Percentiles rank a stretch among this genome's conserved stretches.
Conservation (phyloP, 2,797 vertebrate genomes). For the Perodicticus potto region DNA sequence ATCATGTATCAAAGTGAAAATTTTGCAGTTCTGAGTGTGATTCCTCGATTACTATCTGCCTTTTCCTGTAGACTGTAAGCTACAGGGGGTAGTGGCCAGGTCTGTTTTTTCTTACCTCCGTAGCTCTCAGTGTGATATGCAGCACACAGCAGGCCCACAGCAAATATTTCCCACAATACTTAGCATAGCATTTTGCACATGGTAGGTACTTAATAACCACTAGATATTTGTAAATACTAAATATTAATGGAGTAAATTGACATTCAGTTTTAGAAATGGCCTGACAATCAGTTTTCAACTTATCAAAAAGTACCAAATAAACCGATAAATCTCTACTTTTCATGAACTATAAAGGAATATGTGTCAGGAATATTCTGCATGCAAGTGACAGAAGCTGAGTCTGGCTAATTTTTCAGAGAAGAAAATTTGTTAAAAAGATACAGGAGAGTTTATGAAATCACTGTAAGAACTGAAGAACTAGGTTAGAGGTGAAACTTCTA, state of each 20-base stretch:
- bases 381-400: neutral
- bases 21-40: slow-evolving; percentile 22
- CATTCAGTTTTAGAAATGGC: neutral
- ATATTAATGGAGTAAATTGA: slow-evolving; percentile 6
- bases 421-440: neutral
- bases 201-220: neutral
- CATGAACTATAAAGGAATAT: neutral
- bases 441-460: neutral
- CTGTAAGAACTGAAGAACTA: neutral
- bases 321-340: neutral
- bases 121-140: neutral
- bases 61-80: neutral
- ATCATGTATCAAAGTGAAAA: neutral
- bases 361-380: neutral
- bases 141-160: neutral
- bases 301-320: neutral
- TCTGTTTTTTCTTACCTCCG: neutral
- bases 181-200: slow-evolving; percentile 7
- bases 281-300: neutral
- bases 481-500: neutral
- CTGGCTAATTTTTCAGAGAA: slow-evolving; percentile 6
- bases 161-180: neutral
- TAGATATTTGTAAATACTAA: neutral
- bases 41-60: slow-evolving; percentile 15
- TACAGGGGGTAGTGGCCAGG: neutral